Conservation (phyloP, 2,888 invertebrate genomes). For the Phengaris alcon region DNA sequence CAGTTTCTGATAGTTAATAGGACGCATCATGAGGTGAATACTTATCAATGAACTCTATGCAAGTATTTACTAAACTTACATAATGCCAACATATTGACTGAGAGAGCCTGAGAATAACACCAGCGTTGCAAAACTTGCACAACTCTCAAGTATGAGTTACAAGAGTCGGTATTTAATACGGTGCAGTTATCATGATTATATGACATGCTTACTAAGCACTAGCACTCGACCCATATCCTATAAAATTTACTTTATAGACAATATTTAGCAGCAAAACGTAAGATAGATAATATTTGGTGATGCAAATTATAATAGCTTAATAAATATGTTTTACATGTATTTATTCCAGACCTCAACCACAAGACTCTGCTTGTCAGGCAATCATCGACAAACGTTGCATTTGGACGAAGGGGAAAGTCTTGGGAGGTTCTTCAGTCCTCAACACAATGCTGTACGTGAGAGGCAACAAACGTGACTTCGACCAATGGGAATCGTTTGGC, state of each 20-base stretch:
- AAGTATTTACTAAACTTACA: neutral
- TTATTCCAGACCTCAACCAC: slow-evolving; percentile 86
- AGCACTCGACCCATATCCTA: neutral
- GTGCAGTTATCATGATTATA: neutral
- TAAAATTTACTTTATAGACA: neutral
- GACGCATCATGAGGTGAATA: slow-evolving; percentile 10
- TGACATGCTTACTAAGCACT: too few relatives aligned
- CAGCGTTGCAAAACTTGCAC: neutral
- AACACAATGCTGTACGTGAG: slow-evolving; percentile 95
- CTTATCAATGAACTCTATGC: neutral
- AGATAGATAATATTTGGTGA: too few relatives aligned
- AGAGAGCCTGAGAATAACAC: slow-evolving; percentile 9
- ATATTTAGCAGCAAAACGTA: neutral
- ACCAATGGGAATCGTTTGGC: slow-evolving; percentile 91
- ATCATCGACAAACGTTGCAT: slow-evolving; percentile 91
- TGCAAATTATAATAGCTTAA: too few relatives aligned
- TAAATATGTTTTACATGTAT: neutral
- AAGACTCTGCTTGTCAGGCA: slow-evolving; percentile 90
- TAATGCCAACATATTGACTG: neutral
- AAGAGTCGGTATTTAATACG: slow-evolving; percentile 9
- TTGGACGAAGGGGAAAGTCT: slow-evolving; percentile 93
- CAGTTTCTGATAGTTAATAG: neutral
- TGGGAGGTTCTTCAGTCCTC: slow-evolving; percentile 92
- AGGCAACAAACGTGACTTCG: slow-evolving; percentile 91
- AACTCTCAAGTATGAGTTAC: slow-evolving; percentile 1